Conservation (phyloP, 2,888 invertebrate species). For the Callyntrura sp. region DNA sequence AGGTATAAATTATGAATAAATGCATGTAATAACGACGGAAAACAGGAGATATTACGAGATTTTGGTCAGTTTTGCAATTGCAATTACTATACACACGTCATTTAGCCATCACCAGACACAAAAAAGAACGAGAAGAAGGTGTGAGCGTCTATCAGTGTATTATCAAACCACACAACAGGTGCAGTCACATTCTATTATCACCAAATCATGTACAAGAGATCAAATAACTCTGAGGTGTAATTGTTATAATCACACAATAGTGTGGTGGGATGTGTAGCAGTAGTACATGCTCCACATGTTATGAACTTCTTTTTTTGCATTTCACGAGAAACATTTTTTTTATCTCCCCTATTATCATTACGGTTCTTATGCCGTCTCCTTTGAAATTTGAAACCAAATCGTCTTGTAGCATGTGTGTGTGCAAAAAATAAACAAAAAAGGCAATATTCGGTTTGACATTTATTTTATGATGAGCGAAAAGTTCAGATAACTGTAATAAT, state of each 20-base stretch:
- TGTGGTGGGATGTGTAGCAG: not conserved
- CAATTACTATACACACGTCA: constrained; percentile 24
- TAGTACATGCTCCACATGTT: not conserved
- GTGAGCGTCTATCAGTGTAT: not conserved
- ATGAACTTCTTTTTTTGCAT: not conserved
- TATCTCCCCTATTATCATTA: constrained; percentile 30
- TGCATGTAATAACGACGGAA: constrained; percentile 23
- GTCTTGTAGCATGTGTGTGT: not conserved
- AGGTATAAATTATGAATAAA: constrained; percentile 58
- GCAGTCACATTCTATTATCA: constrained; percentile 55
- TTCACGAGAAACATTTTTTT: not conserved
- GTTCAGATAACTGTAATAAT: constrained; percentile 58
- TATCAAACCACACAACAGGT: constrained; percentile 57
- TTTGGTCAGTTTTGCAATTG: constrained; percentile 63
- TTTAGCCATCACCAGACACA: constrained; percentile 31
- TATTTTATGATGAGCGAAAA: constrained; percentile 68
- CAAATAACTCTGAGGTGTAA: constrained; percentile 10
- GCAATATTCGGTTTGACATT: constrained; percentile 63
- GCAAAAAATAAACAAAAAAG: constrained; percentile 9
- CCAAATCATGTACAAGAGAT: constrained; percentile 38
- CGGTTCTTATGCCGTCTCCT: constrained; percentile 30
- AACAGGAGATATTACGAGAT: constrained; percentile 39
- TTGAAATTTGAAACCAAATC: constrained; percentile 52
- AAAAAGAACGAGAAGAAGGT: not conserved
- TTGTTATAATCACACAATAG: constrained; percentile 31